These are phyloP conservation scores for Philereme vetulata DNA, from an alignment of 2,888 invertebrate species.

Conservation along the genomic window DNA sequence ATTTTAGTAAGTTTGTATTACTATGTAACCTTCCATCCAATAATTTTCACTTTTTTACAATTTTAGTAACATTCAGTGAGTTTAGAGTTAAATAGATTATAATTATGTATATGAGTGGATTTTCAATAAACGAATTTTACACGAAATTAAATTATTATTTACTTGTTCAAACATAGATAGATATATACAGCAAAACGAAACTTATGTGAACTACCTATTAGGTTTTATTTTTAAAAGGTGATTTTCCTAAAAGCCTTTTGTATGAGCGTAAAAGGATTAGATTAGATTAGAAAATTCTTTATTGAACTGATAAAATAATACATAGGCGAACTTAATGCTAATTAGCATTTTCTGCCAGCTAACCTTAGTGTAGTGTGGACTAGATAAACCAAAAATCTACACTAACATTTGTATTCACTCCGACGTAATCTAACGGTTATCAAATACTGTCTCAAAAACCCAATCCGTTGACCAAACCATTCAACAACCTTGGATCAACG, in stretches of 20 bases:
- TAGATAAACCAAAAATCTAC: too few species aligned
- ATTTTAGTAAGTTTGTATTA: constrained; percentile 39
- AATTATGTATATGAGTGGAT: constrained; percentile 37
- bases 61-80: constrained; percentile 23
- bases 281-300: too few species aligned
- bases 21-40: background rate
- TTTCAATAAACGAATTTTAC: constrained; percentile 35
- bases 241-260: too few species aligned
- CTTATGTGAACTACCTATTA: background rate
- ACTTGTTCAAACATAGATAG: background rate
- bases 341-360: too few species aligned
- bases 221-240: too few species aligned
- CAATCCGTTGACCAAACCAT: constrained; percentile 21
- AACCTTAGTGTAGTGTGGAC: too few species aligned
- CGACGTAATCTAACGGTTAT: too few species aligned
- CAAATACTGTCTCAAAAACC: too few species aligned
- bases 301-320: too few species aligned
- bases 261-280: too few species aligned
- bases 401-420: too few species aligned
- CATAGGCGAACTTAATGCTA: too few species aligned
- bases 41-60: constrained; percentile 2
- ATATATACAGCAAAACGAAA: background rate
- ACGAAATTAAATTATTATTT: constrained; percentile 2
- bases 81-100: constrained; percentile 24
- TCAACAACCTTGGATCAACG: constrained; percentile 59